Conservation (phyloP, 1,140 invertebrate species). For the Xylocopa sonorina region DNA sequence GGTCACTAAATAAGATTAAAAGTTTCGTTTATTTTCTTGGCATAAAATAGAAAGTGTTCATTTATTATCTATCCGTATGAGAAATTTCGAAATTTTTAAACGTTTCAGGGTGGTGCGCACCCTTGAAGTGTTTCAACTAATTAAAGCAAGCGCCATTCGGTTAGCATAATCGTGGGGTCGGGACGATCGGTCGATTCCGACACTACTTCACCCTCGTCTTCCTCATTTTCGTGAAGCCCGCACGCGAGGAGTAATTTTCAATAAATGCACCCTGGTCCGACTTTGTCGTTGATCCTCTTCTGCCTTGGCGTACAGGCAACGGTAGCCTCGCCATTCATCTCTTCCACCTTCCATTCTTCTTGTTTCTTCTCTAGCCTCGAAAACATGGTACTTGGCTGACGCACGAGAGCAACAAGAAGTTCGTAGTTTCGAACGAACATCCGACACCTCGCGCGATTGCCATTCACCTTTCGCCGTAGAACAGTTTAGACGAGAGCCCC, state of each 20-base stretch:
- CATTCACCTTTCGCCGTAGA: constrained; percentile 27
- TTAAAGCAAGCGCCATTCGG: constrained; percentile 43
- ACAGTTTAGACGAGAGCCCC: constrained; percentile 16
- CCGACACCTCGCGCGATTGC: constrained; percentile 27
- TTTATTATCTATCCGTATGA: too few species aligned
- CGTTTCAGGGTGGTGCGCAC: constrained; percentile 46
- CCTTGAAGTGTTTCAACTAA: constrained; percentile 51
- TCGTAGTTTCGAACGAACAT: constrained; percentile 5
- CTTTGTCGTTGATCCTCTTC: constrained; percentile 36
- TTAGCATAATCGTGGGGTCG: constrained; percentile 45
- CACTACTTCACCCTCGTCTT: neutral
- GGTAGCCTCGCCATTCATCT: constrained; percentile 11
- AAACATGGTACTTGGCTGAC: constrained; percentile 6
- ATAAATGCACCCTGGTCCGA: constrained; percentile 49
- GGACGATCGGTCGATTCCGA: constrained; percentile 20
- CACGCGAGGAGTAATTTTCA: constrained; percentile 68
- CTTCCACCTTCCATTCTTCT: neutral
- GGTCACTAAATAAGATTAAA: too few species aligned
- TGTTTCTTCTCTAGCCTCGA: constrained; percentile 4
- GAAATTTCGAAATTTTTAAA: too few species aligned
- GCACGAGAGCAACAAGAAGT: constrained; percentile 9
- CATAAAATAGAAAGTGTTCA: too few species aligned
- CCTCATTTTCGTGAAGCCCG: constrained; percentile 14
- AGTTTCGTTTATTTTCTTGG: too few species aligned
- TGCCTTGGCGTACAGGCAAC: constrained; percentile 25